Conservation (phyloP, 2,113 vertebrate genomes). For the Trogon melanurus region DNA sequence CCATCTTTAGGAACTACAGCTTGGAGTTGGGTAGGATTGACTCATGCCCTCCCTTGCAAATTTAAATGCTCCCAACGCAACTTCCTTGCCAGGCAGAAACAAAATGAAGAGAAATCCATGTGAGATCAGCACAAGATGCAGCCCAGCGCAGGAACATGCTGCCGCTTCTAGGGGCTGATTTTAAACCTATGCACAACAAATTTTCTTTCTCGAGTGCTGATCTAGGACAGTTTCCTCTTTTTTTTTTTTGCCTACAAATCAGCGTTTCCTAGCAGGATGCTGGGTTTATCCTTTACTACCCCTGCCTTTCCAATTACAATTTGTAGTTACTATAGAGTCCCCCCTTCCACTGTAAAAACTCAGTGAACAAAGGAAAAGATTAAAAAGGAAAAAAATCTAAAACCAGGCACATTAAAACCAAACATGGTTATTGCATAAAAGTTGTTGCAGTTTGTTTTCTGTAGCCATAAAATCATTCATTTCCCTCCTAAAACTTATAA, state of each 20-base stretch:
- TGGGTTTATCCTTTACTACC: neutral
- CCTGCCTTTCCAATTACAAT: neutral
- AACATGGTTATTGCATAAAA: neutral
- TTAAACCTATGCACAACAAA: neutral
- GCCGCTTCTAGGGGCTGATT: neutral
- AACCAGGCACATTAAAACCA: neutral
- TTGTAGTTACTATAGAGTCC: neutral
- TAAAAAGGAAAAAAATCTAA: neutral
- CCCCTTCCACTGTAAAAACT: neutral
- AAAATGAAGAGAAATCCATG: accelerated
- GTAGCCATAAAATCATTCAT: neutral
- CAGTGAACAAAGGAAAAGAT: neutral
- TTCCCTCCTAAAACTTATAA: neutral
- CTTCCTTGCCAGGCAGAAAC: neutral
- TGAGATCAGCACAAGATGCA: neutral
- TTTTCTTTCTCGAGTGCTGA: neutral
- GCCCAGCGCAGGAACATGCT: neutral
- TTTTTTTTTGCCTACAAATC: neutral
- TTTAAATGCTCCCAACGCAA: accelerated
- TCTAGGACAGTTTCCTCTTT: neutral
- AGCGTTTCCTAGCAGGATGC: neutral
- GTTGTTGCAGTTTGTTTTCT: neutral
- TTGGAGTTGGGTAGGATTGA: neutral
- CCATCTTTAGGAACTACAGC: neutral
- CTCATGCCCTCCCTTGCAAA: neutral